Evolutionary conservation across 2,113 vertebrate genomes (phyloP).

Genomic region (Phaethon lepturus): DNA sequence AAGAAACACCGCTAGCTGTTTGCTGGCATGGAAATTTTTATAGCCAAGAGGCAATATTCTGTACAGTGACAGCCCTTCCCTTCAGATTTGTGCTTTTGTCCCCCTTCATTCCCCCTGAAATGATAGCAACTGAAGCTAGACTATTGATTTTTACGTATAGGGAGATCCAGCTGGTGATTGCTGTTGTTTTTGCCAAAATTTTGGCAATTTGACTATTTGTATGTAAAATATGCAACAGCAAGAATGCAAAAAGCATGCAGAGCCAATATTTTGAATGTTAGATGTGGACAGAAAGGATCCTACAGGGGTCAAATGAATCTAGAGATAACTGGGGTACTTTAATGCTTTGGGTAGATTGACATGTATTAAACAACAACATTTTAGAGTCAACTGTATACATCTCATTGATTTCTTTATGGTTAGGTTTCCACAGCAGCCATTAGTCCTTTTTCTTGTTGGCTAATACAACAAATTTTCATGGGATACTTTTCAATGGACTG

Average conservation of each 20-base stretch:
- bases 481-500: neutral
- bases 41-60: neutral
- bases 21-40: neutral
- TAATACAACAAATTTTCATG: neutral
- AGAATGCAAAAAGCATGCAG: neutral
- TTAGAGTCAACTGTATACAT: neutral
- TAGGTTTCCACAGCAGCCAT: neutral
- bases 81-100: neutral
- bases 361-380: neutral
- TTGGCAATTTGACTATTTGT: neutral
- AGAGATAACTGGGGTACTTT: neutral
- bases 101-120: neutral
- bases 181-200: neutral
- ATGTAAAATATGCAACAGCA: neutral
- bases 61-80: neutral
- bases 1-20: conserved; percentile 17
- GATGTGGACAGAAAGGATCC: neutral
- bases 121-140: neutral
- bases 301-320: neutral
- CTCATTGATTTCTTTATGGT: neutral
- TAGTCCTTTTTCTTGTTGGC: neutral
- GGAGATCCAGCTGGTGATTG: neutral
- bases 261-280: neutral
- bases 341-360: neutral
- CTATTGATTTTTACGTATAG: neutral